phyloP scores from a whole-genome alignment of 2,888 invertebrate genomes.

The Tipula vernalis region DNA sequence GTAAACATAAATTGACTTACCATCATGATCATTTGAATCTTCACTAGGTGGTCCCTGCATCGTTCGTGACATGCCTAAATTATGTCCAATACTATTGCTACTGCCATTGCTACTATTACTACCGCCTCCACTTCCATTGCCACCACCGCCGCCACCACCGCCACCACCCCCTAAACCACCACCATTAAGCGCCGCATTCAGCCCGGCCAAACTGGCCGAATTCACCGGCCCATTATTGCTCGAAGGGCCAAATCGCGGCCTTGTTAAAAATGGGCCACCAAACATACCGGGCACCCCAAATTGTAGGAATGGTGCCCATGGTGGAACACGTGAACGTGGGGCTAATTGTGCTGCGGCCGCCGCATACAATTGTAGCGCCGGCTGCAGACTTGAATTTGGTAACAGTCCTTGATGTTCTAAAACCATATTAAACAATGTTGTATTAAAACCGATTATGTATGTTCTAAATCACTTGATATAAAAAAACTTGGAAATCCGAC shows the following conservation, averaged over 20 bases:
- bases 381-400: constrained; percentile 45
- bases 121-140: constrained; percentile 30
- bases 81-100: constrained; percentile 18
- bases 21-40: constrained; percentile 40
- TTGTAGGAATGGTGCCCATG: constrained; percentile 47
- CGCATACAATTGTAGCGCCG: constrained; percentile 56
- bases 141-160: constrained; percentile 28
- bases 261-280: constrained; percentile 25
- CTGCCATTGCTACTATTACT: constrained; percentile 18
- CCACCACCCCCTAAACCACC: constrained; percentile 31
- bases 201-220: constrained; percentile 21
- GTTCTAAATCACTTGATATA: not conserved
- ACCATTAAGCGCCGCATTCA: constrained; percentile 21
- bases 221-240: constrained; percentile 15
- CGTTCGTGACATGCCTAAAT: constrained; percentile 16
- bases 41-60: constrained; percentile 41
- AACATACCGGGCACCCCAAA: constrained; percentile 37
- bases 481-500: not conserved
- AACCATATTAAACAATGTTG: constrained; percentile 39
- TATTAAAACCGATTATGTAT: not conserved
- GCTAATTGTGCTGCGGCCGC: constrained; percentile 46
- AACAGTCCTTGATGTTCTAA: constrained; percentile 37
- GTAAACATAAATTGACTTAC: constrained; percentile 21
- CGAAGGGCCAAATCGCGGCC: constrained; percentile 30
- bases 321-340: constrained; percentile 39